Evolutionary conservation across 2,797 vertebrate genomes (phyloP).

Genomic region (Gymnoscopelus braueri): DNA sequence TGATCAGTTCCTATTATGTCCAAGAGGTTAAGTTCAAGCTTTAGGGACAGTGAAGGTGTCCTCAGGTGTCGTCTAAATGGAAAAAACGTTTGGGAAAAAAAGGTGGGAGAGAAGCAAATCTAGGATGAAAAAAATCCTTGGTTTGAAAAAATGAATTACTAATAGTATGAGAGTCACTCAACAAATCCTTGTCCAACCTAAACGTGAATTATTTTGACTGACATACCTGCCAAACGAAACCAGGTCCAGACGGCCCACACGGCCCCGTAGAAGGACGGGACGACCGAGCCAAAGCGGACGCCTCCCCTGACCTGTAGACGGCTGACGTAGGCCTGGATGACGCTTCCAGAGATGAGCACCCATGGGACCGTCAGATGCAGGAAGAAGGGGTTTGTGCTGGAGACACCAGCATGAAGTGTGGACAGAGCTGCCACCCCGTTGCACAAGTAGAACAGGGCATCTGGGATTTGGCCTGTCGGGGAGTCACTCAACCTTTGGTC

Average conservation of each 20-base stretch:
- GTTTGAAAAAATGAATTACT: no score
- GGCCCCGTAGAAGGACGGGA: conserved; percentile 83
- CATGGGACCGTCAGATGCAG: conserved; percentile 83
- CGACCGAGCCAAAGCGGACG: conserved; percentile 82
- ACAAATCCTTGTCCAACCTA: background rate
- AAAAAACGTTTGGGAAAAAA: no score
- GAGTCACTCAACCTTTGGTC: rapidly evolving
- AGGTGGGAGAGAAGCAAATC: no score
- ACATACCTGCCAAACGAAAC: conserved; percentile 87
- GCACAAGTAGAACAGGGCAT: conserved; percentile 86
- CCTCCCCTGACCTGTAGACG: conserved; percentile 82
- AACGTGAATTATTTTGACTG: background rate
- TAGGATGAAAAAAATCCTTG: no score
- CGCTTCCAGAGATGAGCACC: conserved; percentile 85
- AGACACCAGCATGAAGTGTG: conserved; percentile 69
- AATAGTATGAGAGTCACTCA: background rate
- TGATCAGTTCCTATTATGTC: no score
- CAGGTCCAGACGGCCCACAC: conserved; percentile 90
- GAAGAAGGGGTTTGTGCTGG: conserved; percentile 45
- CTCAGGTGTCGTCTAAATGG: no score
- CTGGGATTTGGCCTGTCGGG: conserved; percentile 69
- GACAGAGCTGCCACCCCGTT: conserved; percentile 87
- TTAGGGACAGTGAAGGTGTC: no score
- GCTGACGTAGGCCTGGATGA: conserved; percentile 84
- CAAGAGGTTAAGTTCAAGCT: no score